phyloP scores from a whole-genome alignment of 1,140 invertebrate genomes.

The Nautilus pompilius region DNA sequence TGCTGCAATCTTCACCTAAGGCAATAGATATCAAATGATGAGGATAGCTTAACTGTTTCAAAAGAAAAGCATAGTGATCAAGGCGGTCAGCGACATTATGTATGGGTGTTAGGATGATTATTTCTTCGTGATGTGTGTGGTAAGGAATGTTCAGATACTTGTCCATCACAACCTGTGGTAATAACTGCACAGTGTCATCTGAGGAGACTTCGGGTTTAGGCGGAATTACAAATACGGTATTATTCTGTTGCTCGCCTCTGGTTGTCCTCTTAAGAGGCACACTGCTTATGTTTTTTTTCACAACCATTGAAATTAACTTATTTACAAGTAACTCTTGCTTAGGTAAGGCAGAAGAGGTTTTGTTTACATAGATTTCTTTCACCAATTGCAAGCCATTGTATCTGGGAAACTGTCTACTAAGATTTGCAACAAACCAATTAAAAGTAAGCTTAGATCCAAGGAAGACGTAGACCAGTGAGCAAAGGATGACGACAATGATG shows the following conservation, averaged over 20 bases:
- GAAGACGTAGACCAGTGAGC: not conserved
- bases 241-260: not conserved
- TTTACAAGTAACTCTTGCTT: not conserved
- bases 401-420: not conserved
- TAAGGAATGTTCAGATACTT: conserved; percentile 17
- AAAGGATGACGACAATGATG: not conserved
- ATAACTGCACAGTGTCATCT: conserved; percentile 23
- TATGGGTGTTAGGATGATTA: conserved; percentile 46
- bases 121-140: conserved; percentile 14
- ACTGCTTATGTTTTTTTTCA: not conserved
- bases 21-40: conserved; percentile 38
- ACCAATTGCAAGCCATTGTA: not conserved
- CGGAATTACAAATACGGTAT: conserved; percentile 8
- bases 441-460: not conserved
- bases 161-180: conserved; percentile 20
- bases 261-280: not conserved
- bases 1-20: conserved; percentile 47
- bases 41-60: conserved; percentile 40
- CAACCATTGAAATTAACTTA: not conserved
- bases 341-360: not conserved
- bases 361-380: not conserved
- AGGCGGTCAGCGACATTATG: conserved; percentile 34
- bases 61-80: conserved; percentile 19
- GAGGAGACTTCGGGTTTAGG: conserved; percentile 29
- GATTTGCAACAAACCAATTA: not conserved